Evolutionary conservation across 2,888 invertebrate species (phyloP).

Genomic region (Gymnosoma rotundatum): DNA sequence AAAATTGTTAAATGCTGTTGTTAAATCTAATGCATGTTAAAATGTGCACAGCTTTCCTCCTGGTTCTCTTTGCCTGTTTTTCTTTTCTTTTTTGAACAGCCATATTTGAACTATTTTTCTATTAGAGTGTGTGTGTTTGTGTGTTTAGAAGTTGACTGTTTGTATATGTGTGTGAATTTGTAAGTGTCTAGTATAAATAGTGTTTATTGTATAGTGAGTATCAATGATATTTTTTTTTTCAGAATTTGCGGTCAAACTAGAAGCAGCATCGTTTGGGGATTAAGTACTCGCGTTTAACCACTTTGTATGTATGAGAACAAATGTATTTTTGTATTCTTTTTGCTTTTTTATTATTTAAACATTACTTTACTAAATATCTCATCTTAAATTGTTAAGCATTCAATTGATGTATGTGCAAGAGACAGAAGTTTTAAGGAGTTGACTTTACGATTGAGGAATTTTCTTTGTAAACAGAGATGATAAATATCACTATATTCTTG

Average conservation of each 20-base stretch:
- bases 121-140: not conserved
- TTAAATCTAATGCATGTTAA: slow-evolving; percentile 66
- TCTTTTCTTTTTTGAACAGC: slow-evolving; percentile 17
- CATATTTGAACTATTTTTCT: slow-evolving; percentile 36
- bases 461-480: not conserved
- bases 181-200: slow-evolving; percentile 55
- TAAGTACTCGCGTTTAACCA: slow-evolving; percentile 70
- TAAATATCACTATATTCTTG: not conserved
- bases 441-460: not conserved
- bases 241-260: slow-evolving; percentile 66
- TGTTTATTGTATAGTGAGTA: slow-evolving; percentile 56
- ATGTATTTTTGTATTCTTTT: slow-evolving; percentile 50
- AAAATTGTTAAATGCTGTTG: slow-evolving; percentile 65
- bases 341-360: slow-evolving; percentile 3
- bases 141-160: not conserved
- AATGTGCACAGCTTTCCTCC: slow-evolving; percentile 20
- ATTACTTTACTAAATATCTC: slow-evolving; percentile 43
- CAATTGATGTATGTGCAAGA: slow-evolving; percentile 33
- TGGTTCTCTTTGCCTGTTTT: not conserved
- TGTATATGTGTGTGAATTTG: not conserved
- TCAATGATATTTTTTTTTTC: slow-evolving; percentile 50
- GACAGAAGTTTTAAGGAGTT: slow-evolving; percentile 15
- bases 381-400: slow-evolving; percentile 44
- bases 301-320: slow-evolving; percentile 59
- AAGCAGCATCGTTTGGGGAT: slow-evolving; percentile 66